phyloP scores from a whole-genome alignment of 2,113 vertebrate genomes.

The Chaenocephalus aceratus region DNA sequence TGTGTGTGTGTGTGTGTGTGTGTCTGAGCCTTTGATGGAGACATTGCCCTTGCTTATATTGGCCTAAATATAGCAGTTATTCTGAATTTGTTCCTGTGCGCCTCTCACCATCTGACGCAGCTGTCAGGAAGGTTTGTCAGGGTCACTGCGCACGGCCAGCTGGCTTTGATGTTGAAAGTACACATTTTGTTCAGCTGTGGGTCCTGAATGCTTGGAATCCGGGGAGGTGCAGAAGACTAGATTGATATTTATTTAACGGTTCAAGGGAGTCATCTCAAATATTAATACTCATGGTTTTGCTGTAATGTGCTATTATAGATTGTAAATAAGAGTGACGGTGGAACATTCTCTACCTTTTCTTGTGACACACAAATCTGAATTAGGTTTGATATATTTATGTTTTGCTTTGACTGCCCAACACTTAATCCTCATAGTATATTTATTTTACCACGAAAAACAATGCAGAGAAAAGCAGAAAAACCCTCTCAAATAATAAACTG shows the following conservation, averaged over 20 bases:
- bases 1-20: neutral
- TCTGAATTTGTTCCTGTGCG: slow-evolving; percentile 40
- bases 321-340: neutral
- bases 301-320: neutral
- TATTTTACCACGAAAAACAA: too few relatives aligned
- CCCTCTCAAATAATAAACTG: too few relatives aligned
- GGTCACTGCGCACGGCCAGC: slow-evolving; percentile 23
- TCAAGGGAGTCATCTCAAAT: slow-evolving; percentile 1
- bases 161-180: slow-evolving; percentile 52
- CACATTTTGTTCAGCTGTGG: slow-evolving; percentile 49
- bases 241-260: neutral
- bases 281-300: neutral
- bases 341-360: neutral
- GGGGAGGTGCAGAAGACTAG: slow-evolving; percentile 8
- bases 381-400: too few relatives aligned
- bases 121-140: slow-evolving; percentile 57
- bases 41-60: slow-evolving; percentile 24
- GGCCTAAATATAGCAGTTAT: slow-evolving; percentile 61
- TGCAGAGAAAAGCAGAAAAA: too few relatives aligned
- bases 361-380: too few relatives aligned
- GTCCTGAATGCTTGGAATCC: slow-evolving; percentile 27
- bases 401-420: too few relatives aligned
- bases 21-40: slow-evolving; percentile 32
- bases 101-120: slow-evolving; percentile 52
- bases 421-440: too few relatives aligned